Conservation (phyloP, 2,797 vertebrate species). For the Darevskia nairensis region DNA sequence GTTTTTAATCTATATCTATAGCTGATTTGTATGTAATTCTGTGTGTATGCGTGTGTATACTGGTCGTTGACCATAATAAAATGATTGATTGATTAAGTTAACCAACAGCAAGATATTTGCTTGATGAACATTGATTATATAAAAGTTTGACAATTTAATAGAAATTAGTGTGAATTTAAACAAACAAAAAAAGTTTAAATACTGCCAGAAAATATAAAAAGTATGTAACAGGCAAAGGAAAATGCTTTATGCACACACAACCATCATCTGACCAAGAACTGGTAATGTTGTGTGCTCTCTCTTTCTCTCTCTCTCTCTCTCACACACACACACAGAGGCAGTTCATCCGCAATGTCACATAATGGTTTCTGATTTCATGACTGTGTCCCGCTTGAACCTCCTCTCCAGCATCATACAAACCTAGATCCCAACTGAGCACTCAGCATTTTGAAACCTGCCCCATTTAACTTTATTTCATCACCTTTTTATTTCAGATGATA, state of each 20-base stretch:
- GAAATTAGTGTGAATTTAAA: constrained; percentile 79
- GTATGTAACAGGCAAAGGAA: constrained; percentile 75
- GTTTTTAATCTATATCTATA: too few species aligned
- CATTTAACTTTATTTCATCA: neutral
- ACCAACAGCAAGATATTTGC: constrained; percentile 75
- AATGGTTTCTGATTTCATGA: neutral
- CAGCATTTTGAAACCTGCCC: neutral
- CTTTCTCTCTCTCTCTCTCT: too few species aligned
- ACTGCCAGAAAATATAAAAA: constrained; percentile 81
- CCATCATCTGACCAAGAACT: constrained; percentile 69
- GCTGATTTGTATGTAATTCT: too few species aligned
- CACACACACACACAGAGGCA: too few species aligned
- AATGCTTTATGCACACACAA: constrained; percentile 72
- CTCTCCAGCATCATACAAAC: neutral
- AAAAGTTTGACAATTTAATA: constrained; percentile 76
- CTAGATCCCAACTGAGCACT: neutral
- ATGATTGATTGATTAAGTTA: too few species aligned
- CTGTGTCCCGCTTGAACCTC: too few species aligned
- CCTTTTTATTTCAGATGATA: neutral
- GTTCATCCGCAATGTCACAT: too few species aligned
- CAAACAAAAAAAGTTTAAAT: constrained; percentile 48
- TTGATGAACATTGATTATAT: constrained; percentile 79
- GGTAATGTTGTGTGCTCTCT: too few species aligned
- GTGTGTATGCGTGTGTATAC: too few species aligned
- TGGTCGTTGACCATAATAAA: too few species aligned